Conservation (phyloP, 2,113 vertebrate species). For the Ptyas mucosa region DNA sequence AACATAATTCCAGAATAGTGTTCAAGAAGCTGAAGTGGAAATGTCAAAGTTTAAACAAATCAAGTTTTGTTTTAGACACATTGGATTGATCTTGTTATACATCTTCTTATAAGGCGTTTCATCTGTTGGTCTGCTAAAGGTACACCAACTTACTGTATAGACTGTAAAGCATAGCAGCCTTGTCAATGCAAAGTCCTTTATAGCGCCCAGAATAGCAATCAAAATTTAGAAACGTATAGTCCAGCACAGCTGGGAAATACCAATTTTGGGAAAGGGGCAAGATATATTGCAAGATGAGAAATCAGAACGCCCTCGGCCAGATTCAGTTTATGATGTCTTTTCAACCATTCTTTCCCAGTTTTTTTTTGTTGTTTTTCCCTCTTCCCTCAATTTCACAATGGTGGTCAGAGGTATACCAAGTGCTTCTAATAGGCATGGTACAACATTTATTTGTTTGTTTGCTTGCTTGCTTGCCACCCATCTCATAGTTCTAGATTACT, state of each 20-base stretch:
- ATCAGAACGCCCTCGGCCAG: neutral
- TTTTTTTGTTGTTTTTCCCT: neutral
- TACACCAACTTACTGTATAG: neutral
- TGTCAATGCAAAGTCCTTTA: neutral
- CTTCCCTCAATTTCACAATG: neutral
- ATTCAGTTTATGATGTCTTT: neutral
- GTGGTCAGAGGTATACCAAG: neutral
- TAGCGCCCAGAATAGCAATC: neutral
- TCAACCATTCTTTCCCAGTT: neutral
- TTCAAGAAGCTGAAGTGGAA: neutral
- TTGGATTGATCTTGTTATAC: constrained; percentile 1
- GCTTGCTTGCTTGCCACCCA: too few species aligned
- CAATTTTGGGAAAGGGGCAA: neutral
- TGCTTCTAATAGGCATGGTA: neutral
- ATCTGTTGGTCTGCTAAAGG: neutral
- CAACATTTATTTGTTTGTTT: neutral
- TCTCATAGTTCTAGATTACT: neutral
- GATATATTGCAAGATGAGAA: neutral
- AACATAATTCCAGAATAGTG: neutral
- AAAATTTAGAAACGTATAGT: neutral
- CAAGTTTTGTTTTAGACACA: constrained; percentile 17
- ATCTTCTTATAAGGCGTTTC: neutral
- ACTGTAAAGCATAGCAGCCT: neutral
- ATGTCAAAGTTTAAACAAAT: neutral
- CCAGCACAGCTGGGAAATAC: neutral